These are phyloP conservation scores for Hystrix brachyura DNA, from an alignment of 2,113 vertebrate species.

Conservation along the genomic window DNA sequence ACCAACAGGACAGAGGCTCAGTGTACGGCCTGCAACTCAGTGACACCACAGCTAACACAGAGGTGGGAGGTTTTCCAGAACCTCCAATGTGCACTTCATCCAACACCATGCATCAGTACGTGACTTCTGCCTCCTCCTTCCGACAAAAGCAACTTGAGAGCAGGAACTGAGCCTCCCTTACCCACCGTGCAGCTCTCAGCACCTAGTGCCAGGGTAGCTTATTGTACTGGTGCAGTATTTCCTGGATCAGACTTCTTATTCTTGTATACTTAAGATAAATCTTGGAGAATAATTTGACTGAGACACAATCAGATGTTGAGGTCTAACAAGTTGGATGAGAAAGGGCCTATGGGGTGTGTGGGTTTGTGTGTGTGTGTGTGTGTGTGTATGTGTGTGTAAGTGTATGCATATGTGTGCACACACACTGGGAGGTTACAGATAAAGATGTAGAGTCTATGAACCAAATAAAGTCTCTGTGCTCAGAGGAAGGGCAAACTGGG, in stretches of 20 bases:
- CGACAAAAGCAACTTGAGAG: background rate
- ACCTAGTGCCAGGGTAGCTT: rapidly evolving
- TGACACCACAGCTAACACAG: background rate
- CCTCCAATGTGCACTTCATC: rapidly evolving
- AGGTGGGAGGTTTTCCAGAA: background rate
- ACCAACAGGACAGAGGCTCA: conserved; percentile 15
- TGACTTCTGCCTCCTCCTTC: background rate
- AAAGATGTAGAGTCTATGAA: background rate
- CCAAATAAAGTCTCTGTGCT: background rate
- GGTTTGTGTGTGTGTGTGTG: background rate
- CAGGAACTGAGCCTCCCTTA: background rate
- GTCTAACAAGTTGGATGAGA: background rate
- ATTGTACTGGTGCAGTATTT: background rate
- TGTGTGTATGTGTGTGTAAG: too few relatives aligned
- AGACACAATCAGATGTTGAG: background rate
- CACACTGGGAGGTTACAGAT: background rate
- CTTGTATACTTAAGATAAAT: background rate
- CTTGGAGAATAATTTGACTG: background rate
- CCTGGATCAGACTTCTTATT: background rate
- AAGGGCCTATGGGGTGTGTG: background rate
- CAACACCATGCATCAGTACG: background rate
- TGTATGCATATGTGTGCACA: background rate
- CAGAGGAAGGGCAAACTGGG: background rate
- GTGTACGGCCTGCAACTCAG: background rate
- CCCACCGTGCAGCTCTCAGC: background rate